phyloP scores from a whole-genome alignment of 2,797 vertebrate genomes.

The Chelidonichthys spinosus region DNA sequence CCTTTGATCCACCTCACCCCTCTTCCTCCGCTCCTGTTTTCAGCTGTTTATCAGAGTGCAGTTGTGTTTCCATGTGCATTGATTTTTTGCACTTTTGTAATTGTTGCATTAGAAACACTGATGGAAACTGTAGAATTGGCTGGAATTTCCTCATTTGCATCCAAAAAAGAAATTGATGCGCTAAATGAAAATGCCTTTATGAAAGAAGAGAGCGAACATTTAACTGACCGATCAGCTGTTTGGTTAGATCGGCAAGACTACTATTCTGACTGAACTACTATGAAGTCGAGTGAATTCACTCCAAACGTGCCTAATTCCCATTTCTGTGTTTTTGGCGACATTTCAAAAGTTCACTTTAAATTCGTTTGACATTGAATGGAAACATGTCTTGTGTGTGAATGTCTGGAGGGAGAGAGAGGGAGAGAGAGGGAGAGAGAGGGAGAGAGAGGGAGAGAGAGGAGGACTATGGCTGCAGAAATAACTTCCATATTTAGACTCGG shows the following conservation, averaged over 20 bases:
- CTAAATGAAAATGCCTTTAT: not conserved
- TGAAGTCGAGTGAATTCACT: not conserved
- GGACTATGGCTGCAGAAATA: constrained; percentile 59
- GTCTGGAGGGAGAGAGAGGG: constrained; percentile 1
- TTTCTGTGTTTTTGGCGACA: not conserved
- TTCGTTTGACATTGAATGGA: not conserved
- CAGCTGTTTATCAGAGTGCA: not conserved
- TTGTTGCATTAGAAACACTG: too few relatives aligned
- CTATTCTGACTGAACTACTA: not conserved
- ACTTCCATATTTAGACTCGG: constrained; percentile 83
- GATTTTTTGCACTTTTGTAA: too few relatives aligned
- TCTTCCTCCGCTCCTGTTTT: not conserved
- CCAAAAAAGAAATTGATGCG: too few relatives aligned
- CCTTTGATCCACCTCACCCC: constrained; percentile 10
- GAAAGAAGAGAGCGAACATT: not conserved
- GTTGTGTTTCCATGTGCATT: too few relatives aligned
- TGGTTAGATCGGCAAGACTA: not conserved
- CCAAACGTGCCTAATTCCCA: not conserved
- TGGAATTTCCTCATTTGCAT: not conserved
- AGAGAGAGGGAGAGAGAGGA: constrained; percentile 26
- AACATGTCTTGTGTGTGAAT: not conserved
- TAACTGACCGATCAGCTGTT: too few relatives aligned
- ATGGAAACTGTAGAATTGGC: too few relatives aligned
- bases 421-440: constrained; percentile 31
- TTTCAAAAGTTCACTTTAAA: not conserved